Percentiles rank a stretch among this genome's conserved stretches.
Evolutionary conservation across 1,140 invertebrate genomes (phyloP).

Genomic region (Apis florea): DNA sequence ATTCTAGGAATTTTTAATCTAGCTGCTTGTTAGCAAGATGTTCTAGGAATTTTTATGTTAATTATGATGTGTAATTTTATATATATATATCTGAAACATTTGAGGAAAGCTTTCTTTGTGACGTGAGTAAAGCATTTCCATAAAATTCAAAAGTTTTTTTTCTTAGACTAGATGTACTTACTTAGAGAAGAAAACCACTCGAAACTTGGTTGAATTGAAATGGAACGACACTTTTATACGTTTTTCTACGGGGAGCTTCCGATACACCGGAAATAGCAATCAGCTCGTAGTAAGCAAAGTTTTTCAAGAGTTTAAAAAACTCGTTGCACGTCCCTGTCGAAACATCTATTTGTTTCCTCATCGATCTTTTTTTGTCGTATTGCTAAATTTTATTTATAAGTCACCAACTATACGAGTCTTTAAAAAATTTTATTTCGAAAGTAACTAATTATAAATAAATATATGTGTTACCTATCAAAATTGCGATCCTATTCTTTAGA

Average conservation of each 20-base stretch:
- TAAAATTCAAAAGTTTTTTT: not conserved
- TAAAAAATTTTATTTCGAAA: not conserved
- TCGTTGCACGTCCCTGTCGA: not conserved
- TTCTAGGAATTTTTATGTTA: too few species aligned
- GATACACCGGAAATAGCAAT: not conserved
- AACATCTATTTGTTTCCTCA: not conserved
- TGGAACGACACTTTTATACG: not conserved
- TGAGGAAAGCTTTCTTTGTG: too few species aligned
- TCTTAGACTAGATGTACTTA: too few species aligned
- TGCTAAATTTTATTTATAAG: not conserved
- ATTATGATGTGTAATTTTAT: too few species aligned
- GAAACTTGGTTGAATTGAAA: not conserved
- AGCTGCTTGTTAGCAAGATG: too few species aligned
- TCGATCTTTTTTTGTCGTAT: not conserved
- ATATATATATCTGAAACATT: too few species aligned
- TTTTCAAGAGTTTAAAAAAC: not conserved
- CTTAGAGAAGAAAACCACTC: not conserved
- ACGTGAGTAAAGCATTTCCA: too few species aligned
- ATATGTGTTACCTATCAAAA: too few species aligned
- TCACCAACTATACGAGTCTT: not conserved
- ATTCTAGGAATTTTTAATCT: too few species aligned
- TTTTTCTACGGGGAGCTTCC: not conserved
- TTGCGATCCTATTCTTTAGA: too few species aligned
- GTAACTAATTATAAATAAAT: not conserved
- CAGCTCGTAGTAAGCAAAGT: not conserved